Base-by-base conservation (phyloP, 1,140 invertebrate genomes). In the Neodiprion lecontei region DNA sequence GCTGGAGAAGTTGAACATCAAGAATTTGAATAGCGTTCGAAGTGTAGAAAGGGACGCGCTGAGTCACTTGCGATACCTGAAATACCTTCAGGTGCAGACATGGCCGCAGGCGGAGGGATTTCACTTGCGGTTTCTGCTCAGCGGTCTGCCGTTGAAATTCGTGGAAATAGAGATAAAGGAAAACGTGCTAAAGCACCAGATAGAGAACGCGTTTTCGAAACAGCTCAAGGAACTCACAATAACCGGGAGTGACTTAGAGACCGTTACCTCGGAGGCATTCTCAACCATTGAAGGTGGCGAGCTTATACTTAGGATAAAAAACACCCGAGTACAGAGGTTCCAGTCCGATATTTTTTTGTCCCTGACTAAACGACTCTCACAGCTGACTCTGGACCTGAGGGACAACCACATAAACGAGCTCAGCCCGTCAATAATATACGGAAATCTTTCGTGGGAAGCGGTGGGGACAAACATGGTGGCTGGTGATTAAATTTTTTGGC, bases 381-480 rank as follows among this genome's bases (percentile, higher is more conserved):
- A 95, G 83, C 89, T 96, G n/a, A 92, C 94, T 4, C 88, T 97
- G 67, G 95, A 96, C 83, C 89, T 96, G 67, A 92, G 94, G 76
- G 91, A 94, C 81, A 97, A 97, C 89, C 91, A 94, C 87, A 92
- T 96, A 77, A 92, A 92, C 70, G 92, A 93, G 70, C 87, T 96
- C 48, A 93, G 93, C 85, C 94, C 95, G 48, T 93, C 94, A 17
- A 92, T 94, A 48, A 94, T 96, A 79, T 97, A 96, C 85, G 93
- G 94, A 2, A 96, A 96, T 84, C 92, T 93, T 7, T 93, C 93
- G 48, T 96, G 95, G 95, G 95, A 96, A 85, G 92, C 92, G 76
- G 93, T 95, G 67, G 95, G 95, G 23, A 96, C 95, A 9, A 94
- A 93, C 82, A 90, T 94, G 83, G 91, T 95, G 67, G 92, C 93